These are phyloP conservation scores for Perca flavescens DNA, from an alignment of 2,113 vertebrate species.

Conservation along the genomic window DNA sequence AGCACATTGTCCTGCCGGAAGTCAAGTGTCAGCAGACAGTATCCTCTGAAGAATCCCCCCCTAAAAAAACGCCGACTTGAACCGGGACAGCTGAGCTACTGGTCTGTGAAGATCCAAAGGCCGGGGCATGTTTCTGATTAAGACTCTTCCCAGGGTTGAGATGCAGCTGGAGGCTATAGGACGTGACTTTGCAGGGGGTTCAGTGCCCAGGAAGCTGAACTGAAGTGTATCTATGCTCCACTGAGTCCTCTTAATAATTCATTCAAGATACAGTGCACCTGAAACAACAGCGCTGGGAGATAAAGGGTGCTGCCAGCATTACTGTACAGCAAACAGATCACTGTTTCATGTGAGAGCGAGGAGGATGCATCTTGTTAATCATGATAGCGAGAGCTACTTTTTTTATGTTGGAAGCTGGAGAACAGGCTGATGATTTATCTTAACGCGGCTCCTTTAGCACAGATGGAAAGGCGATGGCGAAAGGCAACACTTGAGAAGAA, in stretches of 20 bases:
- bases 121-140: slow-evolving; percentile 42
- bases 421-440: too few species aligned
- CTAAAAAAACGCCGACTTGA: too few species aligned
- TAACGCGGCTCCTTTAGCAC: too few species aligned
- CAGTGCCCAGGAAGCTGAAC: slow-evolving; percentile 42
- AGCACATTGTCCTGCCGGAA: too few species aligned
- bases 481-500: neutral
- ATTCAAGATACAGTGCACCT: slow-evolving; percentile 69
- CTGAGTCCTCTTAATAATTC: slow-evolving; percentile 80
- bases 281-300: slow-evolving; percentile 69
- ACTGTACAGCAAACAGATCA: slow-evolving; percentile 16
- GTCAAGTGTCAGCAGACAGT: neutral
- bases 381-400: neutral
- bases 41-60: neutral
- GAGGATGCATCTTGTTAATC: neutral
- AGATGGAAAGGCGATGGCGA: neutral
- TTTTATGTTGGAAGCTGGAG: neutral
- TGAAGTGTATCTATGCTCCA: slow-evolving; percentile 49
- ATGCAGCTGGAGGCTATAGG: slow-evolving; percentile 29
- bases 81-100: neutral
- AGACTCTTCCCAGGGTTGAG: slow-evolving; percentile 30
- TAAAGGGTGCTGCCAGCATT: slow-evolving; percentile 22
- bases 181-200: slow-evolving; percentile 21
- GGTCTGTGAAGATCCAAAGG: neutral
- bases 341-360: neutral